Conservation (phyloP, 92 coral and sea anemone genomes). For the Parazoanthus atlanticus region DNA sequence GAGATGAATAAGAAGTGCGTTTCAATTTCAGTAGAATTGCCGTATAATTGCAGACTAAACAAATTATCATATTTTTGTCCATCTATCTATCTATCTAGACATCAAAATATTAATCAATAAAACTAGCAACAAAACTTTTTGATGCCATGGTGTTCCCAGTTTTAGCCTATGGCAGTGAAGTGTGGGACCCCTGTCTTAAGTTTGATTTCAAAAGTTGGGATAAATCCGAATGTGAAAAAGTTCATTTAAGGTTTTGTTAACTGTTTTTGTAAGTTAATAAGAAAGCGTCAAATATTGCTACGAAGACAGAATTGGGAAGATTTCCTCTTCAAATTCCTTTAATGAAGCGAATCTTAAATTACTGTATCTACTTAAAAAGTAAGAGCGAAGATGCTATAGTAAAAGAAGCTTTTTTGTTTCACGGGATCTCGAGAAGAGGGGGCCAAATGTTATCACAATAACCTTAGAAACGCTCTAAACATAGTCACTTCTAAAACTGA, state of each 20-base stretch:
- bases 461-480: no score
- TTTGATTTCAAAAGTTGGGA: slow-evolving; percentile 35
- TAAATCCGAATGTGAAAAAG: slow-evolving; percentile 33
- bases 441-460: no score
- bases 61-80: no score
- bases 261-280: slow-evolving; percentile 22
- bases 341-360: slow-evolving; percentile 9
- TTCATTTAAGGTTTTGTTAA: slow-evolving; percentile 45
- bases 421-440: no score
- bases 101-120: neutral
- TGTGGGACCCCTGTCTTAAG: slow-evolving; percentile 44
- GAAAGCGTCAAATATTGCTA: slow-evolving; percentile 11
- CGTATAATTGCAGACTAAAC: no score
- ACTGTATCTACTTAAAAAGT: neutral
- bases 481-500: neutral
- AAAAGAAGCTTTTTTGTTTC: neutral
- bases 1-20: no score
- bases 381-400: neutral
- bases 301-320: slow-evolving; percentile 9
- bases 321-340: slow-evolving; percentile 18
- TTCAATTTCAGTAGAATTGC: no score
- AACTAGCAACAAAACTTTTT: slow-evolving; percentile 34
- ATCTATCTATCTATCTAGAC: no score
- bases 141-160: neutral
- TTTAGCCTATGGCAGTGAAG: no score